Percentiles rank a stretch among this genome's conserved stretches.
These are phyloP conservation scores for Tragelaphus strepsiceros DNA, from an alignment of 2,113 vertebrate genomes.

Conservation along the genomic window DNA sequence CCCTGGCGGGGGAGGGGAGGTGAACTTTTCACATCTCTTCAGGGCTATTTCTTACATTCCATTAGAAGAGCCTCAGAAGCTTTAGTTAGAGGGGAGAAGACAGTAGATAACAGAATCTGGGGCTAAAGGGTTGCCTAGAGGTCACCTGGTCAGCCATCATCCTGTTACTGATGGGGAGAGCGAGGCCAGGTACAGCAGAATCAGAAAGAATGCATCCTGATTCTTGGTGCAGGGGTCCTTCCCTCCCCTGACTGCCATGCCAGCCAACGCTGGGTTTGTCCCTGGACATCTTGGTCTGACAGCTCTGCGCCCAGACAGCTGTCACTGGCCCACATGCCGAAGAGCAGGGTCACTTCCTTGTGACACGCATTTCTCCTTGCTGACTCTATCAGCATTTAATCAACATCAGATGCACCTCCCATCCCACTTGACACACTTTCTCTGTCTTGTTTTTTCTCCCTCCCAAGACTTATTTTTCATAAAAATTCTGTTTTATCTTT, in stretches of 20 bases:
- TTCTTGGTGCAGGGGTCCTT: background rate
- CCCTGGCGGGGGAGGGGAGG: background rate
- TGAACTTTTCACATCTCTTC: background rate
- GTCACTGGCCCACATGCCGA: constrained; percentile 66
- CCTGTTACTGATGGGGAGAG: background rate
- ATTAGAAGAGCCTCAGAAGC: background rate
- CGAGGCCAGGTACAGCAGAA: background rate
- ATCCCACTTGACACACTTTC: constrained; percentile 70
- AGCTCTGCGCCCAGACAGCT: constrained; percentile 53
- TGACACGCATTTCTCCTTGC: constrained; percentile 58
- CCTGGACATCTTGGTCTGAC: background rate
- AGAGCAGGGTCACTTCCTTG: constrained; percentile 69
- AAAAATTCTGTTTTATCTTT: constrained; percentile 79
- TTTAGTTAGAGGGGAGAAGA: background rate
- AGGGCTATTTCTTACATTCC: background rate
- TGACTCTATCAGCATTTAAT: constrained; percentile 74
- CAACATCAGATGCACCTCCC: constrained; percentile 78
- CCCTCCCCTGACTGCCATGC: background rate
- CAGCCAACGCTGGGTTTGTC: background rate
- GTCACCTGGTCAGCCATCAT: background rate
- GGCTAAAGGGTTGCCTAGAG: background rate
- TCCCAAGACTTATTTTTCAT: constrained; percentile 75
- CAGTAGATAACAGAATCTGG: background rate
- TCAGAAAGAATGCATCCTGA: background rate
- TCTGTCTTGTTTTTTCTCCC: constrained; percentile 62